phyloP scores from a whole-genome alignment of 2,888 invertebrate genomes.

The Agrypnus murinus region DNA sequence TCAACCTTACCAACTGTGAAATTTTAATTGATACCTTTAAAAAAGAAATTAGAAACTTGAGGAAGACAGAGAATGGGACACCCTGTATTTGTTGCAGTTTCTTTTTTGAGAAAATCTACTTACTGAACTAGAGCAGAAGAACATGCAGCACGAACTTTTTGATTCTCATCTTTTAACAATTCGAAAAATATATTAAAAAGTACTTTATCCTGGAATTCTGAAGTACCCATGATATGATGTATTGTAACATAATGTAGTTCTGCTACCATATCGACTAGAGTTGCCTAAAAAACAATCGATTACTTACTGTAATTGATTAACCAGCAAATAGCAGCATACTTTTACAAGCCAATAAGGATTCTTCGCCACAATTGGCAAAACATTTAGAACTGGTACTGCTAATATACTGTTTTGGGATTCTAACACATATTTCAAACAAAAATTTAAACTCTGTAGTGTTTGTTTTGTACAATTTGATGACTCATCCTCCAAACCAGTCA shows the following conservation, averaged over 20 bases:
- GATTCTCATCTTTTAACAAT: constrained; percentile 84
- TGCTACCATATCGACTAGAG: constrained; percentile 78
- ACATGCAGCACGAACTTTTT: constrained; percentile 83
- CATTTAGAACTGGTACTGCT: constrained; percentile 76
- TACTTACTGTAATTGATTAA: too few species aligned
- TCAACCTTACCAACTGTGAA: too few species aligned
- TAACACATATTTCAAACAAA: constrained; percentile 76
- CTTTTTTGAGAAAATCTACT: too few species aligned
- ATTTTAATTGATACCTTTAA: too few species aligned
- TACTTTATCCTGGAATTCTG: constrained; percentile 76
- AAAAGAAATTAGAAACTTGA: too few species aligned
- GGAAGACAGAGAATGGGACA: too few species aligned
- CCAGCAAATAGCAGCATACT: constrained; percentile 73
- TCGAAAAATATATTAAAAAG: constrained; percentile 77
- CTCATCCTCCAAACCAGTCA: constrained; percentile 82
- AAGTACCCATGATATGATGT: constrained; percentile 72
- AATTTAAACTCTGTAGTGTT: constrained; percentile 78
- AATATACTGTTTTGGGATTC: constrained; percentile 77
- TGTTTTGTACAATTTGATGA: constrained; percentile 85
- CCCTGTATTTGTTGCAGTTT: too few species aligned
- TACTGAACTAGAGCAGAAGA: constrained; percentile 80
- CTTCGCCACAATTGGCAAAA: constrained; percentile 77
- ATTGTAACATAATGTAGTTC: constrained; percentile 76
- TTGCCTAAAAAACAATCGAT: constrained; percentile 72
- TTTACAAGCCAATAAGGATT: constrained; percentile 92